Conservation (phyloP, 2,113 vertebrate genomes). For the Tonatia bakeri region DNA sequence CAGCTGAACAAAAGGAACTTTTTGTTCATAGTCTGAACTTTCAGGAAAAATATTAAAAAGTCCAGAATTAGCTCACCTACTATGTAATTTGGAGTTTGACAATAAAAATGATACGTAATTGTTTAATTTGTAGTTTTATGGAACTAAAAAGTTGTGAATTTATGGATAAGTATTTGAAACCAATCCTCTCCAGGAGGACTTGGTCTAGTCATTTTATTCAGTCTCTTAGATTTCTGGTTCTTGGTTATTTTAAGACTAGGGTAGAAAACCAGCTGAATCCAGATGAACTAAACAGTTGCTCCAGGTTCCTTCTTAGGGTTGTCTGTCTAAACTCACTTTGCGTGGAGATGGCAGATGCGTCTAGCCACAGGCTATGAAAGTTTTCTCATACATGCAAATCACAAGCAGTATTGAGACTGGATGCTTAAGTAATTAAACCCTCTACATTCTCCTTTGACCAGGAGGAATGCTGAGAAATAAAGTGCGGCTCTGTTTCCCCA, state of each 20-base stretch:
- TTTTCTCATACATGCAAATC: background rate
- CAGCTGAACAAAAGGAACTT: background rate
- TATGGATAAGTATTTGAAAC: background rate
- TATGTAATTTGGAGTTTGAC: background rate
- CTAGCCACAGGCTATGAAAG: background rate
- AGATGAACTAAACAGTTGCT: background rate
- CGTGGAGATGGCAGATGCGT: background rate
- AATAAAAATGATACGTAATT: background rate
- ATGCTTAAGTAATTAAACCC: constrained; percentile 42
- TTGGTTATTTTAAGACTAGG: background rate
- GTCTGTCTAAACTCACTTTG: background rate
- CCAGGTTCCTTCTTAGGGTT: background rate
- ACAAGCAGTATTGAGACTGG: background rate
- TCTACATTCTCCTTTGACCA: constrained; percentile 51
- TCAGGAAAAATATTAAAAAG: background rate
- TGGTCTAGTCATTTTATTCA: background rate
- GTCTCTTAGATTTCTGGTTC: background rate
- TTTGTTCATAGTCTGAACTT: background rate
- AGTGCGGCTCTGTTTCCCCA: constrained; percentile 41
- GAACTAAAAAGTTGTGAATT: background rate
- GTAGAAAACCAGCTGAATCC: background rate
- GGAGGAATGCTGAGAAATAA: constrained; percentile 64
- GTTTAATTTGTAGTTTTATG: background rate
- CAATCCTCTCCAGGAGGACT: background rate
- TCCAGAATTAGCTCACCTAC: background rate